phyloP scores from a whole-genome alignment of 1,140 invertebrate genomes.

The Muscidifurax raptorellus region DNA sequence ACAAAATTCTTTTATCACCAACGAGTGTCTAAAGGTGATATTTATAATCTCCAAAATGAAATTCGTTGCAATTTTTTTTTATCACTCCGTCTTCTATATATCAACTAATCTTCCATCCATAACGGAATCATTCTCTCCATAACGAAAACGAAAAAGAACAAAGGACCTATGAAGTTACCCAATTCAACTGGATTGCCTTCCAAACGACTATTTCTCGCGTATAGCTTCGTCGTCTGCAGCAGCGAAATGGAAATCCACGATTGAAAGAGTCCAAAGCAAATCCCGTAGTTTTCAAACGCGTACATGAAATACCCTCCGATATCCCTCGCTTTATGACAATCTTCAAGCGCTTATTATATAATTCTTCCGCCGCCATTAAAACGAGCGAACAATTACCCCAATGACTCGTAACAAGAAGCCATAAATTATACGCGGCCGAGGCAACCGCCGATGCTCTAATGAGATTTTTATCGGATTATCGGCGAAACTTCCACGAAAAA shows the following conservation, averaged over 20 bases:
- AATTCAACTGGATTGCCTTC: background rate
- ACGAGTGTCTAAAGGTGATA: background rate
- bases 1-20: background rate
- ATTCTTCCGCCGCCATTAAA: constrained; percentile 20
- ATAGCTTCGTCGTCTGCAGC: background rate
- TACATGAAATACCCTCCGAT: background rate
- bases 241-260: background rate
- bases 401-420: constrained; percentile 55
- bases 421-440: constrained; percentile 38
- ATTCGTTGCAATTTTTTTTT: background rate
- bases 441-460: constrained; percentile 56
- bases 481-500: constrained; percentile 59
- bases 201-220: too few relatives aligned
- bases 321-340: constrained; percentile 13
- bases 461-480: constrained; percentile 68
- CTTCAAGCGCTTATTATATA: background rate
- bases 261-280: background rate
- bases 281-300: background rate
- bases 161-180: background rate
- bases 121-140: background rate
- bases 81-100: background rate
- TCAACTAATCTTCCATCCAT: background rate
- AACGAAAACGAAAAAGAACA: background rate
- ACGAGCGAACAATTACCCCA: constrained; percentile 47
- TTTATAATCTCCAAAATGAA: background rate